Base-by-base conservation (phyloP, 2,888 invertebrate genomes). In the Ctenicera cuprea region DNA sequence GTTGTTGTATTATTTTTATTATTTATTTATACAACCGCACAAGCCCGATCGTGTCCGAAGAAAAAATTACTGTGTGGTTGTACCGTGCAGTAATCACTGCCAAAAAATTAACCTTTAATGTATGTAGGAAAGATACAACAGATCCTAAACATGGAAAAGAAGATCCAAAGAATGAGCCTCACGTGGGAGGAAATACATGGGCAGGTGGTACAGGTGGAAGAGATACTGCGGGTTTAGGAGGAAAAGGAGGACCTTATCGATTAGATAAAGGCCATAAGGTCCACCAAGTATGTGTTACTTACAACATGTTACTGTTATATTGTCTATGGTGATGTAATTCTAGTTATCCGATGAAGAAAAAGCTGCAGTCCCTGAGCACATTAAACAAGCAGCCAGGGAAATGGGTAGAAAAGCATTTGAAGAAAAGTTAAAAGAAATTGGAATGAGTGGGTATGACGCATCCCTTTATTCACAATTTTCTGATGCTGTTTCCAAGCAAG, bases 181-280 rank as follows among this genome's bases (percentile, higher is more conserved):
- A 99, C 87, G 96, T 97, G 48, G 98, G 98, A 33, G 98, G 98
- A 0, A 97, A 97, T 85, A 96, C 94, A 0, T 99, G 98, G 98
- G 97, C 98, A 54, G 97, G 98, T 33, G 98, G 98, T 63, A 95
- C 94, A 9, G 97, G 97, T 38, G 97, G 97, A 20, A 89, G 97
- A 69, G 97, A 97, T 85, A 98, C 98, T 0, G 97, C 98, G 0
- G 98, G 98, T 0, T 88, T 99, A 45, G 98, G 98, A 9, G 98
- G 98, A 1, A 96, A 96, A 86, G 98, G 98, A 16, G 99, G 98
- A 0, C 98, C 98, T 0, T 98, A 97, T 87, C 89, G 98, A 0
- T 88, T 99, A 12, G 98, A 98, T 86, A 95, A 95, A 67, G 98
- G 98, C 0, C 97, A 98, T 80, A 92, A 94, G 75, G 97, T 98